Conservation (phyloP, 2,797 vertebrate genomes). For the Threskiornis aethiopicus region DNA sequence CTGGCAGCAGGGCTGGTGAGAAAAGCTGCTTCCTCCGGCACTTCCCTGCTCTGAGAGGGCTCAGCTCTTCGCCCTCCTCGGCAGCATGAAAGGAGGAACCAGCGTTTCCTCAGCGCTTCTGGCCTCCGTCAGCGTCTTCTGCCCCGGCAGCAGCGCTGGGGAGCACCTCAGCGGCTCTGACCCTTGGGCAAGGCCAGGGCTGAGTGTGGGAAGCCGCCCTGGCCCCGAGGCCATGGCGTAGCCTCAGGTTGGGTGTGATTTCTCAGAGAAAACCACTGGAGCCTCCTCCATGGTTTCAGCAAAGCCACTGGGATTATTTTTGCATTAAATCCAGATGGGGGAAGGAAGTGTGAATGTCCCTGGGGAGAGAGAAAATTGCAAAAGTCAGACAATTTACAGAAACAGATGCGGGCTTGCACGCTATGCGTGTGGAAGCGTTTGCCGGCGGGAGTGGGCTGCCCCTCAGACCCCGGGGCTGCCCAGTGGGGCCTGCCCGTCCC, state of each 20-base stretch:
- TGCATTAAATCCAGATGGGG: not conserved
- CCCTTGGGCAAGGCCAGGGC: not conserved
- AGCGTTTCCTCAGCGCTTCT: rapidly evolving
- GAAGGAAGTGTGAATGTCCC: not conserved
- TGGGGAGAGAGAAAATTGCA: not conserved
- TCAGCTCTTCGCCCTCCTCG: not conserved
- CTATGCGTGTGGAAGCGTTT: not conserved
- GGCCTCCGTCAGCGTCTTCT: rapidly evolving
- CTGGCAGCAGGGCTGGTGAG: not conserved
- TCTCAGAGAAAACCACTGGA: not conserved
- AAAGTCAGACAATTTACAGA: not conserved
- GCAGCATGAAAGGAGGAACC: not conserved
- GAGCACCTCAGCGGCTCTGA: not conserved
- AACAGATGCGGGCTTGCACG: not conserved
- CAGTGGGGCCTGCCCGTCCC: rapidly evolving
- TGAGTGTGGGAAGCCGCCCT: not conserved
- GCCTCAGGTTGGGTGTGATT: rapidly evolving
- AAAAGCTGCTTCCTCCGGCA: not conserved
- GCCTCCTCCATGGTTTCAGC: not conserved
- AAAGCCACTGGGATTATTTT: not conserved
- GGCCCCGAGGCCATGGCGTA: not conserved
- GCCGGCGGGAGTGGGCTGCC: rapidly evolving
- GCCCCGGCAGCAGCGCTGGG: rapidly evolving
- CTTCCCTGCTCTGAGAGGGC: not conserved
- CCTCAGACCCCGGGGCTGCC: not conserved